These are phyloP conservation scores for Hylaeus volcanicus DNA, from an alignment of 1,140 invertebrate species.

Conservation along the genomic window DNA sequence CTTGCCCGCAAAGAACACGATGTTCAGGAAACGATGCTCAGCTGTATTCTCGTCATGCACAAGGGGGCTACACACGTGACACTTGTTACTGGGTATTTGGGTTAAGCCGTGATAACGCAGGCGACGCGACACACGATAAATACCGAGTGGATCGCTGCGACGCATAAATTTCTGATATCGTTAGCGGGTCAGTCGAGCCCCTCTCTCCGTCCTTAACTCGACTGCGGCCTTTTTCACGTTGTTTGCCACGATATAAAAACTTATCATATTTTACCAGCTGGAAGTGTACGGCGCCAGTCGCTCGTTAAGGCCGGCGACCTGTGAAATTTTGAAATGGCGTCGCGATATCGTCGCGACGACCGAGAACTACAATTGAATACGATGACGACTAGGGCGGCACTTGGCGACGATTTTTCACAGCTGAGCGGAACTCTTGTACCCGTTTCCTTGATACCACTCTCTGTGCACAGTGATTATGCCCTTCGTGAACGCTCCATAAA, in stretches of 20 bases:
- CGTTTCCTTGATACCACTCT: not conserved
- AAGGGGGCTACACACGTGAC: slow-evolving; percentile 6
- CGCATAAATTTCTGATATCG: slow-evolving; percentile 57
- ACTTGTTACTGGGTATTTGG: slow-evolving; percentile 47
- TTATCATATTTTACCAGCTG: slow-evolving; percentile 1
- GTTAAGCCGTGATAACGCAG: slow-evolving; percentile 46
- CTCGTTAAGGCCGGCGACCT: slow-evolving; percentile 32
- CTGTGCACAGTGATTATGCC: no score
- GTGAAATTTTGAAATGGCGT: slow-evolving; percentile 24
- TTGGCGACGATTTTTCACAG: not conserved
- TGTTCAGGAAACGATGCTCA: slow-evolving; percentile 14
- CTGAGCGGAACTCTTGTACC: not conserved
- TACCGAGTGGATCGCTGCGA: slow-evolving; percentile 6
- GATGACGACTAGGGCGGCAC: slow-evolving; percentile 7
- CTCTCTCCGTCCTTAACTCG: not conserved
- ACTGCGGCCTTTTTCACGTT: not conserved
- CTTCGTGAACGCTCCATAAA: no score
- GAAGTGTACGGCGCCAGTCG: slow-evolving; percentile 13
- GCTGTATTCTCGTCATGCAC: not conserved
- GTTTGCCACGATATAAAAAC: not conserved
- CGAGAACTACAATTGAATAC: slow-evolving; percentile 26
- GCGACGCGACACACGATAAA: slow-evolving; percentile 43
- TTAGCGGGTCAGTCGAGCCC: slow-evolving; percentile 42
- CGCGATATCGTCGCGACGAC: not conserved
- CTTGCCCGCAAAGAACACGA: not conserved